Evolutionary conservation across 2,888 invertebrate genomes (phyloP), one percentile per base, ranked within the genome.

Genomic region (Drosophila cracens): DNA sequence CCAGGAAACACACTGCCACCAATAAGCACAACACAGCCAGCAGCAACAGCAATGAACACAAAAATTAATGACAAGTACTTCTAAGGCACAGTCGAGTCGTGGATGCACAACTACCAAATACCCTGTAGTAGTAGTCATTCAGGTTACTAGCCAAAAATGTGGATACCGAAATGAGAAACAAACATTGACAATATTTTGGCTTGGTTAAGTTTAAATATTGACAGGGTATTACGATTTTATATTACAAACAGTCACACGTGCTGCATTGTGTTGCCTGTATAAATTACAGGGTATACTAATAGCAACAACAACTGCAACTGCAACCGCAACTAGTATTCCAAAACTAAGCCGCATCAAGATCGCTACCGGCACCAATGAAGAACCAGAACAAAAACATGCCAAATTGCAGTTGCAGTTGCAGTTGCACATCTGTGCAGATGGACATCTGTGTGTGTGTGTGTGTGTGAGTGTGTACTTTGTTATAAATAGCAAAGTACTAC

Each of bases 401-500:
- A 10, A 29, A 34, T 49, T 57, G 62, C 67, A 58, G 54, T 56
- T 54, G 54, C 53, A 53, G 16, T 33, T 43, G 43, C 21, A 46
- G 21, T 46, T 46, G 21, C 46, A 46, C 25, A 46, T 46, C 25
- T 38, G 38, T 38, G 38, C 53, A 51, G 33, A 21, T 63, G 68
- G 21, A 18, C 25, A 65, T 49, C 10, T 10, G 31, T 36, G 34
- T 29, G 27, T 36, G 27, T 36, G 34, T 34, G 54, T 48, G 48
- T 46, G 29, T 34, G 16, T 34, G 36, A 5, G 11, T 34, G 33
- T 18, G 56, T 65, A 49, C 34, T 40, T 36, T 33, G 57, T 63
- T 81, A 81, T 74, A 81, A 81, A 81, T 81, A 81, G 79, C 74
- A 29, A 34, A 79, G 70, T 64, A 77, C 66, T 79, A 78, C 79